phyloP scores from a whole-genome alignment of 2,797 vertebrate species.

The Cyprinodon diabolis region DNA sequence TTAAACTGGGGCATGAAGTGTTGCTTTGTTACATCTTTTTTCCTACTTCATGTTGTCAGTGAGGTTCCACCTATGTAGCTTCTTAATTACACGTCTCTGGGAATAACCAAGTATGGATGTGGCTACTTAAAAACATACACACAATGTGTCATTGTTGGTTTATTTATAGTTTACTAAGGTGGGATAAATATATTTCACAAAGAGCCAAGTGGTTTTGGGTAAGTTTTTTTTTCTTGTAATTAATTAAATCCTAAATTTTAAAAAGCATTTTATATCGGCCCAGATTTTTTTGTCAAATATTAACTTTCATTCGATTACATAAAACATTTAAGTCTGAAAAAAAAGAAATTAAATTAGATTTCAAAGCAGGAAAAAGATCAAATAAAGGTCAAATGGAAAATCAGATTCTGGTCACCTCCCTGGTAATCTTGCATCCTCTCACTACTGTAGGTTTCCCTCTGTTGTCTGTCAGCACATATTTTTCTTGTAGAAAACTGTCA shows the following conservation, averaged over 20 bases:
- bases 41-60: no score
- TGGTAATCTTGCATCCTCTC: background rate
- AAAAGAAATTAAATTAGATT: background rate
- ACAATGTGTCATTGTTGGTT: no score
- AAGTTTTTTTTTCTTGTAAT: background rate
- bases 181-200: background rate
- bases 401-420: background rate
- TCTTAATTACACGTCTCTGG: no score
- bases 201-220: background rate
- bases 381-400: background rate
- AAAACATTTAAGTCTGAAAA: background rate
- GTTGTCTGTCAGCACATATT: background rate
- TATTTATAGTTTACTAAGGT: background rate
- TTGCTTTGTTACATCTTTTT: no score
- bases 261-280: background rate
- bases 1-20: no score
- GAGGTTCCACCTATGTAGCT: no score
- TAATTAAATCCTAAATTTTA: background rate
- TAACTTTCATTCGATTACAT: background rate
- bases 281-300: background rate
- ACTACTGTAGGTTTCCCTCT: background rate
- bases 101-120: no score
- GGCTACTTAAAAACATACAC: background rate
- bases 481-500: background rate
- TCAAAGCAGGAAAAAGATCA: background rate